phyloP scores from a whole-genome alignment of 2,113 vertebrate species.

The Cynocephalus volans region DNA sequence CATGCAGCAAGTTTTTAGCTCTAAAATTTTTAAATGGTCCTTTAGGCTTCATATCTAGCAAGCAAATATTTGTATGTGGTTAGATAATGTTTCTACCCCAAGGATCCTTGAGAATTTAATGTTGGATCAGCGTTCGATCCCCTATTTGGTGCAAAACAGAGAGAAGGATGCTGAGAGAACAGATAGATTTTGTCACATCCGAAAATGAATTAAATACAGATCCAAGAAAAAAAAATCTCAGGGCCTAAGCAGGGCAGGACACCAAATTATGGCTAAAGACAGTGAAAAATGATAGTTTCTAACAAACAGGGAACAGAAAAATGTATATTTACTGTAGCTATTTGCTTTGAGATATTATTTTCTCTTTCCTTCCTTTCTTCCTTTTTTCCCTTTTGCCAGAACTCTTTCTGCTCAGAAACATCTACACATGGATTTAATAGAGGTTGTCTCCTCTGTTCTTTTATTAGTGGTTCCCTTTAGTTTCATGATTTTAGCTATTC shows the following conservation, averaged over 20 bases:
- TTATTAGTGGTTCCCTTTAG: background rate
- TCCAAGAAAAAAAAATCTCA: background rate
- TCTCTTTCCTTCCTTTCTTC: background rate
- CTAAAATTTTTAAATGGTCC: background rate
- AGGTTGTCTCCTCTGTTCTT: background rate
- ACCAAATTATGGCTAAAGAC: constrained; percentile 3
- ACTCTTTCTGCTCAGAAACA: background rate
- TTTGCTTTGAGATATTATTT: background rate
- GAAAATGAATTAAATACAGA: constrained; percentile 46
- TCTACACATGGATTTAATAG: background rate
- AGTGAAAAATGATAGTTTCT: constrained; percentile 18
- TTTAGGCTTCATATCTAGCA: background rate
- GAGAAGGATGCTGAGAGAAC: background rate
- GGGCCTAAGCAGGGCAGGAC: background rate
- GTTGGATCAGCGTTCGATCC: background rate
- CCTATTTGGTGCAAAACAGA: constrained; percentile 6
- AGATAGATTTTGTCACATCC: constrained; percentile 56
- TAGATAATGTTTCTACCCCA: constrained; percentile 50
- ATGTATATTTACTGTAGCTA: background rate
- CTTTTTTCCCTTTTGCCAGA: background rate
- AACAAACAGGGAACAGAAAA: background rate
- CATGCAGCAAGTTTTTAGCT: background rate
- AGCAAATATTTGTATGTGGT: constrained; percentile 14
- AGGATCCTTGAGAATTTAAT: constrained; percentile 22
- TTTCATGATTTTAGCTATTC: background rate